These are phyloP conservation scores for Aspidoscelis tigris DNA, from an alignment of 2,113 vertebrate species.

Conservation along the genomic window DNA sequence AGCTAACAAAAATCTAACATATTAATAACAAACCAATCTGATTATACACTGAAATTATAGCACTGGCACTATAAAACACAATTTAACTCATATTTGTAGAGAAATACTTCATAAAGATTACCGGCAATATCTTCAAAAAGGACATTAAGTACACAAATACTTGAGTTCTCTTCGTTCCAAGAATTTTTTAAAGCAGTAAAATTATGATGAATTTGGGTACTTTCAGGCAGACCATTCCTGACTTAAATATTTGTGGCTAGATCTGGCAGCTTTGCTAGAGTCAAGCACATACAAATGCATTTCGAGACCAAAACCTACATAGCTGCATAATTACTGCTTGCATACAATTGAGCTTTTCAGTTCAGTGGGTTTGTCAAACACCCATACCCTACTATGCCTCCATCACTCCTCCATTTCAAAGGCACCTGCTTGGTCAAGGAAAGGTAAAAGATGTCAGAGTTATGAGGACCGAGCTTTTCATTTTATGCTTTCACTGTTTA, in stretches of 20 bases:
- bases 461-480: slow-evolving; percentile 34
- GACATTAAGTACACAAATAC: slow-evolving; percentile 59
- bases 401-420: slow-evolving; percentile 28
- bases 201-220: slow-evolving; percentile 51
- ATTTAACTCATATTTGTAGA: slow-evolving; percentile 39
- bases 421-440: slow-evolving; percentile 33
- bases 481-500: background rate
- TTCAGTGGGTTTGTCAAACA: slow-evolving; percentile 59
- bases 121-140: background rate
- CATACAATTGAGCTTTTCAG: slow-evolving; percentile 80
- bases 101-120: slow-evolving; percentile 53
- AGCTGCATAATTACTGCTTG: slow-evolving; percentile 70
- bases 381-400: slow-evolving; percentile 18
- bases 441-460: slow-evolving; percentile 29
- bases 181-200: slow-evolving; percentile 64
- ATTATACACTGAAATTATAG: slow-evolving; percentile 47
- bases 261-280: slow-evolving; percentile 81
- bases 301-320: slow-evolving; percentile 68
- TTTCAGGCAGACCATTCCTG: slow-evolving; percentile 79
- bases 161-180: slow-evolving; percentile 26
- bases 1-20: slow-evolving; percentile 58
- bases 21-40: slow-evolving; percentile 55
- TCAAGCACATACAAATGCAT: slow-evolving; percentile 77
- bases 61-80: slow-evolving; percentile 41
- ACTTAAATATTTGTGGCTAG: slow-evolving; percentile 91